Conservation (phyloP, 2,797 vertebrate genomes). For the Mionectes olivaceus region DNA sequence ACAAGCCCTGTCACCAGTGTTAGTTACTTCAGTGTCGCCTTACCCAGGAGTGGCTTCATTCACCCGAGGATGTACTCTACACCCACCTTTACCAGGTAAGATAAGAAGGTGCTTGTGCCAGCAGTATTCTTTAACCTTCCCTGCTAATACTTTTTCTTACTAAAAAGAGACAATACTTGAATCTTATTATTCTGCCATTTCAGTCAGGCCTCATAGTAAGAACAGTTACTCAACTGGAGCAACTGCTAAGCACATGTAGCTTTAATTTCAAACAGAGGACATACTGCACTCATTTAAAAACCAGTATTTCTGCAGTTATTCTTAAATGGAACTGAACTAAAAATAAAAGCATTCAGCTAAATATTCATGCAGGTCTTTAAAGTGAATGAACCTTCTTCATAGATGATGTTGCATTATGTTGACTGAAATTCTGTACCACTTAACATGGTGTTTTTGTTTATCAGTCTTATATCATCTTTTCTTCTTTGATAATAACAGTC, state of each 20-base stretch:
- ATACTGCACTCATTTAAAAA: not conserved
- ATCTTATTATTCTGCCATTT: not conserved
- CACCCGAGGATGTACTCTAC: not conserved
- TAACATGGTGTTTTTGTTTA: not conserved
- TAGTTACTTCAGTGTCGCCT: not conserved
- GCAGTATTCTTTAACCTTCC: not conserved
- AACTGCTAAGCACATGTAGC: not conserved
- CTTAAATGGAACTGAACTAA: not conserved
- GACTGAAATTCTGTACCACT: not conserved
- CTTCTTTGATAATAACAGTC: not conserved
- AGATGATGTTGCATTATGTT: not conserved
- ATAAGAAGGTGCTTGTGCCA: not conserved
- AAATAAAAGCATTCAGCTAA: not conserved
- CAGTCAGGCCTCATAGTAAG: fast-evolving
- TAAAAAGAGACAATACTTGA: not conserved
- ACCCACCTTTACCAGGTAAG: not conserved
- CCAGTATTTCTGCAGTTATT: not conserved
- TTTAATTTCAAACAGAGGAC: not conserved
- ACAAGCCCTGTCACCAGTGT: not conserved
- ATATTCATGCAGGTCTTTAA: not conserved
- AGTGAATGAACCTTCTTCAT: not conserved
- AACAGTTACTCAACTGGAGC: not conserved
- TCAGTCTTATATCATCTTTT: not conserved
- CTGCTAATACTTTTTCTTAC: not conserved
- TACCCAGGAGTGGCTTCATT: not conserved